Percentiles rank a stretch among this genome's conserved stretches.
phyloP scores from a whole-genome alignment of 2,888 invertebrate genomes.

The Lasioglossum malachurum region DNA sequence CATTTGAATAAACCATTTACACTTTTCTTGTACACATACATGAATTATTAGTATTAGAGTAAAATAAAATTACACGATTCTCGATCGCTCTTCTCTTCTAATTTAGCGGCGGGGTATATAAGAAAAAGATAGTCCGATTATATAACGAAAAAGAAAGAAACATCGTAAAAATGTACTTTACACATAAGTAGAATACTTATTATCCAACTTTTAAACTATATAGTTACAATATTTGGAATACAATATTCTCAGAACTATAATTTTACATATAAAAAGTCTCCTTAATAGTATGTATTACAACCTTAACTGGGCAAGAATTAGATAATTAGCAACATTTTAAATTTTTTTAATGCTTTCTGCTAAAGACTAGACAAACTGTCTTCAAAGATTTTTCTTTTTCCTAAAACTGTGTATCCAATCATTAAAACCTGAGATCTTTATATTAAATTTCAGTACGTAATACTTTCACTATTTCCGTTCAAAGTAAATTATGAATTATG shows the following conservation, averaged over 20 bases:
- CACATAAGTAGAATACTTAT: constrained; percentile 56
- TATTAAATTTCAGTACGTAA: constrained; percentile 50
- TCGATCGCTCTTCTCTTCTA: constrained; percentile 16
- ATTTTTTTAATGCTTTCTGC: constrained; percentile 48
- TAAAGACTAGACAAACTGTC: constrained; percentile 62
- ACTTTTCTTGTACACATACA: constrained; percentile 39
- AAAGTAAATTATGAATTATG: constrained; percentile 19
- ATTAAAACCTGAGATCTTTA: constrained; percentile 61
- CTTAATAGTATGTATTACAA: constrained; percentile 72
- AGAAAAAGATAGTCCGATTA: constrained; percentile 15
- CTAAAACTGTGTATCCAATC: constrained; percentile 50
- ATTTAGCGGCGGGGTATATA: constrained; percentile 29
- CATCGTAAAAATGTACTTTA: constrained; percentile 42
- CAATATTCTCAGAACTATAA: constrained; percentile 66
- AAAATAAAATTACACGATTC: constrained; percentile 45
- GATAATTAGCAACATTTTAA: constrained; percentile 61
- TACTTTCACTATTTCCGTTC: constrained; percentile 34
- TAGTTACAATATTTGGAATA: constrained; percentile 65
- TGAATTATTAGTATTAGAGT: constrained; percentile 47
- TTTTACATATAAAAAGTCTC: constrained; percentile 73
- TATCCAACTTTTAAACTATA: constrained; percentile 65
- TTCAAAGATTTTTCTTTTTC: constrained; percentile 38
- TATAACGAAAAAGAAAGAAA: constrained; percentile 36
- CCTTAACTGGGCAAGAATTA: constrained; percentile 67
- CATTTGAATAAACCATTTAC: constrained; percentile 51